These are phyloP conservation scores for Hymenochirus boettgeri DNA, from an alignment of 2,113 vertebrate species.

Conservation along the genomic window DNA sequence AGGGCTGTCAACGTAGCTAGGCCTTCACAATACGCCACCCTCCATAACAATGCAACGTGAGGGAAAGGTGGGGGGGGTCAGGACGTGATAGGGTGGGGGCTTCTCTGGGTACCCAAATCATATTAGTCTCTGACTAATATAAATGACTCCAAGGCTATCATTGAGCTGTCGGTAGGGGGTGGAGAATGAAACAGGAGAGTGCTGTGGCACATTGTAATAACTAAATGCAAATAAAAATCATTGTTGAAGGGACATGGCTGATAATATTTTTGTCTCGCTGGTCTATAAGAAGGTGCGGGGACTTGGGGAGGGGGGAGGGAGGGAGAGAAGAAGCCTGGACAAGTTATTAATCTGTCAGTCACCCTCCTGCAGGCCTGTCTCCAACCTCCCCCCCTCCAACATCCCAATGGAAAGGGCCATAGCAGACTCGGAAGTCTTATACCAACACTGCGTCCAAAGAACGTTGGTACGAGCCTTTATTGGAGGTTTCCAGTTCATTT, in stretches of 20 bases:
- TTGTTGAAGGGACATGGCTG: constrained; percentile 63
- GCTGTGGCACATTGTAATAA: constrained; percentile 56
- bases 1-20: constrained; percentile 59
- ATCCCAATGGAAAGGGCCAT: no score
- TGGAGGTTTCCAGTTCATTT: no score
- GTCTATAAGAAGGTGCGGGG: constrained; percentile 44
- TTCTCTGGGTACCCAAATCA: constrained; percentile 54
- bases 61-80: constrained; percentile 52
- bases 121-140: constrained; percentile 58
- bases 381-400: no score
- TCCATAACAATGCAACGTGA: constrained; percentile 60
- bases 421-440: no score
- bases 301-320: constrained; percentile 13
- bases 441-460: no score
- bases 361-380: no score
- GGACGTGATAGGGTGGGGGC: constrained; percentile 8
- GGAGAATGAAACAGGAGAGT: constrained; percentile 25
- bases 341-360: constrained; percentile 67
- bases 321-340: constrained; percentile 30
- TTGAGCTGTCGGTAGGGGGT: constrained; percentile 48
- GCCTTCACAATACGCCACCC: constrained; percentile 57
- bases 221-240: constrained; percentile 68
- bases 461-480: no score
- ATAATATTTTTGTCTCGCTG: constrained; percentile 55
- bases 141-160: constrained; percentile 52